phyloP scores from a whole-genome alignment of 2,888 invertebrate species.

The Colostygia pectinataria region DNA sequence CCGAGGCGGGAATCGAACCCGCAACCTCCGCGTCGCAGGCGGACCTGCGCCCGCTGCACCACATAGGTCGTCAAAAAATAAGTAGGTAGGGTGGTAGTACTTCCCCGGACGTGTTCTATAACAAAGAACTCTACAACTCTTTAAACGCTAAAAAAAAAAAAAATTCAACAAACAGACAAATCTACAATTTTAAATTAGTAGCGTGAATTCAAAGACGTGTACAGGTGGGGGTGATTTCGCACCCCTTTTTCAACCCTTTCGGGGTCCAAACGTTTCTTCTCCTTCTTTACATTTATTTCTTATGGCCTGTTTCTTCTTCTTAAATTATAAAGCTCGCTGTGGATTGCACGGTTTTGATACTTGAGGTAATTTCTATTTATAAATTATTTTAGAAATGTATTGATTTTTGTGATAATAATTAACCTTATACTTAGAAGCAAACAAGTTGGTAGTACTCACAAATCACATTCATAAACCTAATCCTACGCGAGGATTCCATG shows the following conservation, averaged over 20 bases:
- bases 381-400: no score
- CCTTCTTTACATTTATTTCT: constrained; percentile 83
- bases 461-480: no score
- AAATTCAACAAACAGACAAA: constrained; percentile 46
- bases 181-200: constrained; percentile 32
- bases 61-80: no score
- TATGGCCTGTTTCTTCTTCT: constrained; percentile 84
- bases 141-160: background rate
- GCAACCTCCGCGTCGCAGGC: no score
- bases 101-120: no score
- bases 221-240: constrained; percentile 70
- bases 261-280: constrained; percentile 80
- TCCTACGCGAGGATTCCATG: no score
- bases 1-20: no score
- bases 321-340: constrained; percentile 77
- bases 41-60: no score
- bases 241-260: constrained; percentile 80
- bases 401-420: no score
- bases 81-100: no score
- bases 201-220: constrained; percentile 51
- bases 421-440: no score
- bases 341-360: constrained; percentile 61
- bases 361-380: constrained; percentile 32
- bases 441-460: background rate
- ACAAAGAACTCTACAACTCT: no score